These are phyloP conservation scores for Dryobota labecula DNA, from an alignment of 2,888 invertebrate species.

Conservation along the genomic window DNA sequence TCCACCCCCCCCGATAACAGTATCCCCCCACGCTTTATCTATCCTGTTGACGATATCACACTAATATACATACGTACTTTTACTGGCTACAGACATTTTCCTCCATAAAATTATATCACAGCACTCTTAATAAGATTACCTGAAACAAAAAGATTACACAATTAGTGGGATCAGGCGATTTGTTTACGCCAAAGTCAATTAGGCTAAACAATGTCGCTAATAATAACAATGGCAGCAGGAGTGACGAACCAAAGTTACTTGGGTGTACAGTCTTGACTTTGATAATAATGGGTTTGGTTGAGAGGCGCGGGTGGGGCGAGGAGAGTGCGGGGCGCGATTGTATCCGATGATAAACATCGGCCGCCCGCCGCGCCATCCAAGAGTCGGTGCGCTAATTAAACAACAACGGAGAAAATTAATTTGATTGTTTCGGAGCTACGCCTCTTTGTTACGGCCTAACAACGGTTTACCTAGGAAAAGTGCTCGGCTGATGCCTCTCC, in stretches of 20 bases:
- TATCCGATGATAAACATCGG: slow-evolving; percentile 90
- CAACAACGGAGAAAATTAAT: slow-evolving; percentile 90
- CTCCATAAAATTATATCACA: slow-evolving; percentile 64
- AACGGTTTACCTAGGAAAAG: slow-evolving; percentile 86
- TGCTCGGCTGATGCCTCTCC: slow-evolving; percentile 78
- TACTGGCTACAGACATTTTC: slow-evolving; percentile 63
- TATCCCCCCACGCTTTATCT: slow-evolving; percentile 60
- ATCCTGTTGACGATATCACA: slow-evolving; percentile 51
- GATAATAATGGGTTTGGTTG: slow-evolving; percentile 88
- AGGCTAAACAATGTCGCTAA: slow-evolving; percentile 86
- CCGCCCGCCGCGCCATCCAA: slow-evolving; percentile 87
- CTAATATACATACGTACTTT: slow-evolving; percentile 51
- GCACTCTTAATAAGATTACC: slow-evolving; percentile 78
- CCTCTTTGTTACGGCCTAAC: slow-evolving; percentile 85
- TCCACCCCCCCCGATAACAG: slow-evolving; percentile 71
- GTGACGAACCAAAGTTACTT: slow-evolving; percentile 89
- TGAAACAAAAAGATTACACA: slow-evolving; percentile 86
- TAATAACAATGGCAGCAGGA: slow-evolving; percentile 86
- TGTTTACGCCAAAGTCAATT: slow-evolving; percentile 85
- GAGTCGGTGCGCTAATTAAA: slow-evolving; percentile 90
- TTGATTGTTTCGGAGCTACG: slow-evolving; percentile 89
- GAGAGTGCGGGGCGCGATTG: slow-evolving; percentile 80
- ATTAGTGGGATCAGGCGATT: slow-evolving; percentile 82
- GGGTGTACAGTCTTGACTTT: slow-evolving; percentile 87
- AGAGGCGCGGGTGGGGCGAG: slow-evolving; percentile 71